Evolutionary conservation across 30 jellyfish, hydroid and myxozoan genomes (phyloP).

Genomic region (Pseudorhiza aurosa): DNA sequence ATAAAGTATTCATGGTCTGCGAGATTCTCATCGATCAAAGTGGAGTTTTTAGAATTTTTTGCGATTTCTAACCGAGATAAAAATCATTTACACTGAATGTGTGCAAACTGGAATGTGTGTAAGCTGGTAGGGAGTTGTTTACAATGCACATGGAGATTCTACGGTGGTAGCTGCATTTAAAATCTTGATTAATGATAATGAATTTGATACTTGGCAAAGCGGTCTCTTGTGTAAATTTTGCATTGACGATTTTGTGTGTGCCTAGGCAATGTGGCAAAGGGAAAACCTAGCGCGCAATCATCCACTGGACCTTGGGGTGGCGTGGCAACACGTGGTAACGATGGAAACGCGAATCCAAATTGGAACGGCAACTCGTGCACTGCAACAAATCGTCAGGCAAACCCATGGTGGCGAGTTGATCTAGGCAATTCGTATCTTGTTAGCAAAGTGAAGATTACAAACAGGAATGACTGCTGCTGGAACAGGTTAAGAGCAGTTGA

Average conservation of each 20-base stretch:
- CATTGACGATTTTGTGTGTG: neutral
- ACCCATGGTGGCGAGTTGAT: constrained; percentile 73
- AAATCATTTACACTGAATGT: too few relatives aligned
- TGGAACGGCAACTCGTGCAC: constrained; percentile 40
- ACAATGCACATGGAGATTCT: too few relatives aligned
- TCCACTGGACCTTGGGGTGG: constrained; percentile 56
- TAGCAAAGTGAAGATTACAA: constrained; percentile 24
- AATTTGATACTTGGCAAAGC: neutral
- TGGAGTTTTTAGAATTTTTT: too few relatives aligned
- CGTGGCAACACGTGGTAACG: constrained; percentile 36
- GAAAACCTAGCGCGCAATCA: constrained; percentile 55
- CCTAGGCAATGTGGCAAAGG: constrained; percentile 33
- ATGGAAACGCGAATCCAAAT: constrained; percentile 41
- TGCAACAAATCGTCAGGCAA: constrained; percentile 24
- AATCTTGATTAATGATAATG: too few relatives aligned
- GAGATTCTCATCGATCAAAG: too few relatives aligned
- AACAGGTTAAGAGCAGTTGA: constrained; percentile 29
- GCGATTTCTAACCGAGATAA: too few relatives aligned
- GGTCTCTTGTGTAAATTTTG: neutral
- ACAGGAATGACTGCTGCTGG: constrained; percentile 54
- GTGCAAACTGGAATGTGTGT: too few relatives aligned
- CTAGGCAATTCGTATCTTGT: neutral
- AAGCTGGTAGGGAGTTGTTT: too few relatives aligned
- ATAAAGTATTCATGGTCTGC: too few relatives aligned
- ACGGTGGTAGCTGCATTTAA: too few relatives aligned